These are phyloP conservation scores for Phylloscopus whistleri DNA, from an alignment of 2,113 vertebrate species.

Conservation along the genomic window DNA sequence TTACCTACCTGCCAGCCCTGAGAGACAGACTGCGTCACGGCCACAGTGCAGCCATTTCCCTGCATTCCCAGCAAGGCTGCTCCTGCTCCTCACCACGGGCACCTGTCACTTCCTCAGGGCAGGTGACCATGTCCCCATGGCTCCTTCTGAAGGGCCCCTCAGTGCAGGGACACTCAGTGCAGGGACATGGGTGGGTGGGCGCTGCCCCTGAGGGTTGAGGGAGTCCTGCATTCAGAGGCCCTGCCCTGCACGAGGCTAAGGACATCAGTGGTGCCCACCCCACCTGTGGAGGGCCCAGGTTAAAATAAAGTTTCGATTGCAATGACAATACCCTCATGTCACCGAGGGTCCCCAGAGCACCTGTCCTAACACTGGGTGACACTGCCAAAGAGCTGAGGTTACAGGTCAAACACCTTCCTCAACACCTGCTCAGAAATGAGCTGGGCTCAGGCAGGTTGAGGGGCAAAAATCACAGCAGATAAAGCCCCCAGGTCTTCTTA, in stretches of 20 bases:
- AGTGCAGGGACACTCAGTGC: background rate
- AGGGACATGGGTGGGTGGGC: accelerated
- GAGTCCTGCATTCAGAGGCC: background rate
- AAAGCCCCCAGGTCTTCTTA: background rate
- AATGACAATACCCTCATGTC: background rate
- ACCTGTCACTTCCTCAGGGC: accelerated
- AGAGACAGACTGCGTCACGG: accelerated
- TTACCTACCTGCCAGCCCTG: background rate
- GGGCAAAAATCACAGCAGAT: background rate
- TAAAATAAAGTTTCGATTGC: background rate
- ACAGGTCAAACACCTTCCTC: background rate
- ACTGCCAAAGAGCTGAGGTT: background rate
- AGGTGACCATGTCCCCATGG: accelerated
- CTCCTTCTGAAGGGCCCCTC: background rate
- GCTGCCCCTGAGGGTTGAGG: background rate
- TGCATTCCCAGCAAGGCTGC: accelerated
- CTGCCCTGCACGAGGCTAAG: background rate
- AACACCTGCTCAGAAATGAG: background rate
- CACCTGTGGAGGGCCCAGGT: accelerated
- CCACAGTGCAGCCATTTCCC: too few relatives aligned
- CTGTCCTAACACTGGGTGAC: background rate
- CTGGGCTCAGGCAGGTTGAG: background rate
- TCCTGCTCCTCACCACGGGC: background rate
- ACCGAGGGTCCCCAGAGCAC: accelerated
- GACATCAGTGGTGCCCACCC: too few relatives aligned